phyloP scores from a whole-genome alignment of 2,797 vertebrate genomes.

The Poecilia wingei region DNA sequence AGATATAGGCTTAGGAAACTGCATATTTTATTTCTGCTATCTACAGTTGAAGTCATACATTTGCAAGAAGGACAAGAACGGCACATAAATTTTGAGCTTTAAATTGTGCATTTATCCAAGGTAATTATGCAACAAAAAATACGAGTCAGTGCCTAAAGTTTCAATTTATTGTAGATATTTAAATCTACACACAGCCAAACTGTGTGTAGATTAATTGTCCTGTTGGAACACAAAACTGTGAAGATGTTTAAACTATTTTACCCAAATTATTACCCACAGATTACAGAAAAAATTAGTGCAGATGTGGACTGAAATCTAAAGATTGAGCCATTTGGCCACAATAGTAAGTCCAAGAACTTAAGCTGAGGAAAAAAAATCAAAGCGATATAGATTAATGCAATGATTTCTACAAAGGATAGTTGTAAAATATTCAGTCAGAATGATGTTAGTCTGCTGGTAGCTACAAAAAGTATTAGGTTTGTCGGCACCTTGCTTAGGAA shows the following conservation, averaged over 20 bases:
- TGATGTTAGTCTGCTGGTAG: background rate
- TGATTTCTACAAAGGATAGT: background rate
- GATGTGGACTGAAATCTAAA: background rate
- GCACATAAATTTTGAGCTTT: background rate
- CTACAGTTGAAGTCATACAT: background rate
- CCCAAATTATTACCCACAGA: background rate
- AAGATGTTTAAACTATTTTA: background rate
- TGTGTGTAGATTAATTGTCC: background rate
- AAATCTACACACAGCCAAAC: background rate
- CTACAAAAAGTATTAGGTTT: background rate
- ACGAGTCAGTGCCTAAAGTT: background rate
- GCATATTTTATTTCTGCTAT: background rate
- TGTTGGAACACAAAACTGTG: background rate
- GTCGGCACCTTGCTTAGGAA: background rate
- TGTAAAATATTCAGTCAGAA: background rate
- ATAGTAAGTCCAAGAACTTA: background rate
- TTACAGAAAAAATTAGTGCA: too few species aligned
- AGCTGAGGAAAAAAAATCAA: background rate
- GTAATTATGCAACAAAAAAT: background rate
- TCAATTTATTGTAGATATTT: background rate
- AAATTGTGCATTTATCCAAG: background rate
- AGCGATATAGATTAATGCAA: background rate
- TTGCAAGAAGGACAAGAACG: background rate
- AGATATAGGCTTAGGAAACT: conserved; percentile 7
- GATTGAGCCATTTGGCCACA: background rate